Evolutionary conservation across 2,113 vertebrate species (phyloP).

Genomic region (Chaetura pelagica): DNA sequence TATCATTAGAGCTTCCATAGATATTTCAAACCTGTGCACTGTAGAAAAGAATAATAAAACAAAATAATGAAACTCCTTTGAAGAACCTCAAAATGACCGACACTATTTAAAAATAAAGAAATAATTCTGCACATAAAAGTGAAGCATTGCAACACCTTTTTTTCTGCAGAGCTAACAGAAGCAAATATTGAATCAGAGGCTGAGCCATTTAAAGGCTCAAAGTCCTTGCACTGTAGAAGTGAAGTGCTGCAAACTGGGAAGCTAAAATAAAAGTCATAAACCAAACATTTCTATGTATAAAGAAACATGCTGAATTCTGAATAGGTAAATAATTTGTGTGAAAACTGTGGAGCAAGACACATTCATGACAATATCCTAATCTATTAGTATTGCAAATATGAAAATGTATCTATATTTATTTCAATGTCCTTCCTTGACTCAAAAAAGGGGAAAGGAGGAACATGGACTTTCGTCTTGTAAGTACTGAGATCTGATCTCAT

Average conservation of each 20-base stretch:
- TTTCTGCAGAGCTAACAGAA: constrained; percentile 25
- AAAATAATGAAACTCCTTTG: neutral
- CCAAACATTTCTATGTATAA: constrained; percentile 34
- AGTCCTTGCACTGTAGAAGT: neutral
- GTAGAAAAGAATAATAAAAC: neutral
- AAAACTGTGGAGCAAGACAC: neutral
- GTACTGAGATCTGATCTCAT: neutral
- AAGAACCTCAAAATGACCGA: neutral
- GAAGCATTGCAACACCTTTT: constrained; percentile 32
- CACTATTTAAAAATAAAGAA: neutral
- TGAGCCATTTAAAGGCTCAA: constrained; percentile 64
- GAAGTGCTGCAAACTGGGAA: constrained; percentile 31
- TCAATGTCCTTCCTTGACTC: neutral
- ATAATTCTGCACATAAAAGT: constrained; percentile 22
- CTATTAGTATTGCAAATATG: constrained; percentile 6
- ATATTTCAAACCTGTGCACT: neutral
- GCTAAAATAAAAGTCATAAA: constrained; percentile 51
- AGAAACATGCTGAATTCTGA: neutral
- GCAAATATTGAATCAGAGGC: constrained; percentile 57
- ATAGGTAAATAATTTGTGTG: constrained; percentile 47
- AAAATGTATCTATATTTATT: neutral
- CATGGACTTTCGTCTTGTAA: neutral
- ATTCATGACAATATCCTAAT: neutral
- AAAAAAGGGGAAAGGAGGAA: neutral
- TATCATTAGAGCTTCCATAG: neutral